These are phyloP conservation scores for Cinclus mexicanus DNA, from an alignment of 2,113 vertebrate genomes.

Conservation along the genomic window DNA sequence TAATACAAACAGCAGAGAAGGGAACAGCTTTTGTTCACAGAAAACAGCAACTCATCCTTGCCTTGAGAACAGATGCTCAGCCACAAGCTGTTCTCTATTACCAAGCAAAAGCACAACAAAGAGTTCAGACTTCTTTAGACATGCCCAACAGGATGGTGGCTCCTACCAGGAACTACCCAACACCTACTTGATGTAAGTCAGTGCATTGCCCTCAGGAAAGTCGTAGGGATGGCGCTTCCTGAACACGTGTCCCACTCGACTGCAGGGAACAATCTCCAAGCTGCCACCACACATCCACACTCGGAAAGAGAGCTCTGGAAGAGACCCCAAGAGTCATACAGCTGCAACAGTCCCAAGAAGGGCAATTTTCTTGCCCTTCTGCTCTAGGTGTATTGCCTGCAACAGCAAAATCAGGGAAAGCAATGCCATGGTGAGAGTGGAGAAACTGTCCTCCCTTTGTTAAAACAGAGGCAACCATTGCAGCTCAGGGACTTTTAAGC, in stretches of 20 bases:
- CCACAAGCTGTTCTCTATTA: not conserved
- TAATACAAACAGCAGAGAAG: not conserved
- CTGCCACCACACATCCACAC: constrained; percentile 99
- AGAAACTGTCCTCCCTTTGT: not conserved
- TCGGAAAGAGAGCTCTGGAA: constrained; percentile 94
- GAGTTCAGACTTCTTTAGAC: not conserved
- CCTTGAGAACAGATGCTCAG: constrained; percentile 4
- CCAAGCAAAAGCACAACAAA: not conserved
- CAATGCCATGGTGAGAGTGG: not conserved
- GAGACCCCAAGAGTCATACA: constrained; percentile 28
- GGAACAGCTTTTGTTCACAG: not conserved
- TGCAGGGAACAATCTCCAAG: constrained; percentile 97
- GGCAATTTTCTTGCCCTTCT: not conserved
- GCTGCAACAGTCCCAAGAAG: not conserved
- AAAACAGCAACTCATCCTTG: not conserved
- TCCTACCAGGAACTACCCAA: not conserved
- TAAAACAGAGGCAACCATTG: not conserved
- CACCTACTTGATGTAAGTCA: constrained; percentile 97
- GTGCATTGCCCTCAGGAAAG: constrained; percentile 96
- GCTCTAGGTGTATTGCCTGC: not conserved
- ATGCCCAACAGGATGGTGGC: not conserved
- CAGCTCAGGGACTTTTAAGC: not conserved
- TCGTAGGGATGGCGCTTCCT: constrained; percentile 97
- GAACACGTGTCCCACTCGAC: constrained; percentile 96
- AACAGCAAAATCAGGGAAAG: not conserved